Base-by-base conservation (phyloP, 2,888 invertebrate species). In the Parnassius apollo region DNA sequence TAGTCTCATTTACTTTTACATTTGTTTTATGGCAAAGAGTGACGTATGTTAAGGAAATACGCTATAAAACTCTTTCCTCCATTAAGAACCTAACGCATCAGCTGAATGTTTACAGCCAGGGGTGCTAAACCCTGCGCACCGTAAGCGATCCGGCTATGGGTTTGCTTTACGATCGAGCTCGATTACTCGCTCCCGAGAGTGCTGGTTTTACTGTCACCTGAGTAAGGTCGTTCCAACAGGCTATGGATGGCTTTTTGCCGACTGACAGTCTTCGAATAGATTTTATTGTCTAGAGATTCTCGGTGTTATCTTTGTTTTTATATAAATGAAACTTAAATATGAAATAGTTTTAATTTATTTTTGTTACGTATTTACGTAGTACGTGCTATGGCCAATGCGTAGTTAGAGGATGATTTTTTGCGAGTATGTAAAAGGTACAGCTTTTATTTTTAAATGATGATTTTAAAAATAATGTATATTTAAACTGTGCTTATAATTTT, bases 201-300 rank as follows among this genome's bases (percentile, higher is more conserved):
- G 75, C 72, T 65, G 64, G 72, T 75, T 90, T 90, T 89, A 90
- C 84, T 76, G 86, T 79, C 86, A 86, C 87, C 90, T 89, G 88
- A 87, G 83, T 89, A 87, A 89, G 88, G 81, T 79, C 75, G 81
- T 88, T 86, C 72, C 71, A 77, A 80, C 77, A 78, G 74, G 77
- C 72, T 69, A 71, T 66, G 69, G 70, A 69, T 68, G 67, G 13
- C 13, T 69, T 70, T 69, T 69, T 69, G 67, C 71, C 69, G 68
- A 63, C 60, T 22, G 66, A 56, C 52, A 65, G 55, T 44, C 54
- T 54, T 53, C 59, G 60, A 57, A 65, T 66, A 62, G 51, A 56
- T 46, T 52, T 52, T 25, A 52, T 35, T 35, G n/a, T 35, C 52
- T 12, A 52, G 35, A 35, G 10, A 12, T 35, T 12, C 22, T 22